Base-by-base conservation (phyloP, 2,797 vertebrate species). In the Trematomus bernacchii region DNA sequence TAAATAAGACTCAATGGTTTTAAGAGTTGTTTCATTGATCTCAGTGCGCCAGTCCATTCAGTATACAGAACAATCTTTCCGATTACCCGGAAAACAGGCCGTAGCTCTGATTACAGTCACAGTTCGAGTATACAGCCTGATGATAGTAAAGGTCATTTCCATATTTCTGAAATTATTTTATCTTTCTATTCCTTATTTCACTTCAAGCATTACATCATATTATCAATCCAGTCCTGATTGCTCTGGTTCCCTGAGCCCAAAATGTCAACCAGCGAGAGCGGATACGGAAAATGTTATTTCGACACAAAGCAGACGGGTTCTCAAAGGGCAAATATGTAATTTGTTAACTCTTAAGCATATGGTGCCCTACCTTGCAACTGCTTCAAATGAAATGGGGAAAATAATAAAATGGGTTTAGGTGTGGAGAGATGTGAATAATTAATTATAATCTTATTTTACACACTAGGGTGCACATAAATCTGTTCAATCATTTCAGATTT, bases 321-420 rank as follows among this genome's bases (percentile, higher is more conserved):
- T 89, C 82, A 91, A 92, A 93, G 91, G 90, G 83, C 89, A 87
- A 91, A 87, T 74, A 68, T 91, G 80, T 85, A 80, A 89, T 90
- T 89, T 80, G 70, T 87, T 85, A 85, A 88, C 73, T 85, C 81
- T 76, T 61, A 71, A 27, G 9, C 30, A 87, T 76, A 52, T 68
- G 64, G 48, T 61, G 47, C 64, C 66, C 55, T 66, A 73, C 75
- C 83, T 77, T 71, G 63, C 64, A 70, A 81, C 85, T 68, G 74
- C 80, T 59, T 55, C 21, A 61, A 52, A 76, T 18, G 27, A 73
- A 85, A 77, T 51, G 23, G 48, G 40, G 44, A 59, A 67, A 30
- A 9, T 18, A 15, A 51, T 43, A 71, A 73, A 77, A 79, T 63
- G 72, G 54, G 65, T 79, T 84, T 66, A 37, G 44, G 16, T 84